Evolutionary conservation across 1,140 invertebrate genomes (phyloP).

Genomic region (Callitettix versicolor): DNA sequence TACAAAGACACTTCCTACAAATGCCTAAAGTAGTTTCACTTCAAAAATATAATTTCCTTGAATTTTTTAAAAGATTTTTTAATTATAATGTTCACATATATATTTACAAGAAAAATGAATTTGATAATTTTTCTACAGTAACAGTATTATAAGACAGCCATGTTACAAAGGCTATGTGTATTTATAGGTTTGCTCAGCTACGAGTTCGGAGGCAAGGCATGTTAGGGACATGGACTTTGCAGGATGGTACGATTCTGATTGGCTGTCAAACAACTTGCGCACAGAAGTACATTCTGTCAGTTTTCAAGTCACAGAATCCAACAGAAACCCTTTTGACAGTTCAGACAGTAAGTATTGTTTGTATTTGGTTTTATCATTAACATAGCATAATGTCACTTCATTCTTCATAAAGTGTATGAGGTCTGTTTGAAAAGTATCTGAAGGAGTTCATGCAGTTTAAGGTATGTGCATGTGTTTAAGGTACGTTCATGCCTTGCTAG

Average conservation of each 20-base stretch:
- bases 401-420: background rate
- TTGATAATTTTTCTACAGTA: too few relatives aligned
- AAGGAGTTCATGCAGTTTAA: too few relatives aligned
- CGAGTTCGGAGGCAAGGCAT: slow-evolving; percentile 26
- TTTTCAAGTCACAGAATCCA: slow-evolving; percentile 42
- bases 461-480: too few relatives aligned
- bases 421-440: too few relatives aligned
- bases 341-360: slow-evolving; percentile 38
- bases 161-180: slow-evolving; percentile 13
- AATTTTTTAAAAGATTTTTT: too few relatives aligned
- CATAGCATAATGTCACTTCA: background rate
- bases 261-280: slow-evolving; percentile 67
- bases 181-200: slow-evolving; percentile 30
- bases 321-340: slow-evolving; percentile 33
- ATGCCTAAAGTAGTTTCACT: too few relatives aligned
- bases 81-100: too few relatives aligned
- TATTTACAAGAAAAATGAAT: too few relatives aligned
- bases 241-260: slow-evolving; percentile 65
- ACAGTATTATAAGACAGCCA: too few relatives aligned
- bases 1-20: too few relatives aligned
- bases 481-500: too few relatives aligned
- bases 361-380: background rate
- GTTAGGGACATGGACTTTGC: slow-evolving; percentile 51
- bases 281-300: slow-evolving; percentile 56
- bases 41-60: too few relatives aligned